Evolutionary conservation across 1,140 invertebrate species (phyloP), one percentile per base, ranked within the genome.

Genomic region (Bombus haemorrhoidalis): DNA sequence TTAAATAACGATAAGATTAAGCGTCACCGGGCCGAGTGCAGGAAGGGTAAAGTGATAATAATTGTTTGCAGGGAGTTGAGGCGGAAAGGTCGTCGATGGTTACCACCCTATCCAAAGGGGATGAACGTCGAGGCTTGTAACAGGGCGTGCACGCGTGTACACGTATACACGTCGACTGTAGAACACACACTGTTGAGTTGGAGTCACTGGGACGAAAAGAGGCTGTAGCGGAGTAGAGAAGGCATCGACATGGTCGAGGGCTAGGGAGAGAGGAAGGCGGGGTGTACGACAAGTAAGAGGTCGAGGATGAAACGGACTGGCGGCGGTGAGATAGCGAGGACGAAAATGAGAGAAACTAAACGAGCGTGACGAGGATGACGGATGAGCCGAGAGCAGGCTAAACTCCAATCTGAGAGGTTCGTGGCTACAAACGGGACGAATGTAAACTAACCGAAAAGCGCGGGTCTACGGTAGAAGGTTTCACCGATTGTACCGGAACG

Each of bases 11-110:
- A 78, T 73, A 91, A 89, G 91, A 92, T 93, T 92, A 92, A 92
- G 91, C 90, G 92, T 92, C 91, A 91, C 85, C 75, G 86, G 43
- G 82, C 79, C 43, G 87, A 90, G 89, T 72, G 81, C 83, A 89
- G 86, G 72, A 90, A 92, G 90, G 91, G 91, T 90, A 91, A 92
- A 93, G 91, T 91, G 91, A 92, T 92, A 91, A 93, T 93, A 93
- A 92, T 91, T 91, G 91, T 89, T 88, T 91, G 81, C 28, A 84
- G 91, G 85, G 88, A 87, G 89, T 87, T 73, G 83, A 84, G 78
- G 75, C 41, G 73, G 83, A 86, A 87, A 89, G 81, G 83, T 86
- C 80, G 88, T 64, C 83, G 82, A 89, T 80, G 86, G 68, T 68
- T 71, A 64, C 68, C 66, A 66, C 81, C 72, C 64, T 64, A 68